Base-by-base conservation (phyloP, 2,888 invertebrate species). In the Parasteatoda lunata region DNA sequence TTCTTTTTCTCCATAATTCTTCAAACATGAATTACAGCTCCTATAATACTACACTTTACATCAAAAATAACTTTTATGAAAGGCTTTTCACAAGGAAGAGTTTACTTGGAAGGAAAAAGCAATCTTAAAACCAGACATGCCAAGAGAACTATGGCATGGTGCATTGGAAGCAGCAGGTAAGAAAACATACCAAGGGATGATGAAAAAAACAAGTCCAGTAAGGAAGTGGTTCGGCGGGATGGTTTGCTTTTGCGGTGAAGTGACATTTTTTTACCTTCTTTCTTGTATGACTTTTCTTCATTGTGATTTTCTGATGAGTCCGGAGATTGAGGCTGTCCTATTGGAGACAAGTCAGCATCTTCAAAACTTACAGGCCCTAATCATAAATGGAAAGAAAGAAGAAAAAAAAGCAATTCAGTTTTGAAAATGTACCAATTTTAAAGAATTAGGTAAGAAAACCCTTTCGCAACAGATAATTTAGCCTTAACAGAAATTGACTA, bases 141-240 rank as follows among this genome's bases (percentile, higher is more conserved):
- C 59, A 59, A 59, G 59, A 6, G 59, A 59, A 4, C 59, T 59
- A 59, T 4, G 59, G 59, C 7, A 13, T 59, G 59, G 59, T 59
- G 59, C 59, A 52, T 69, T 9, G 73, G 8, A 83, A 66, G 65
- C 64, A 77, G 77, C 66, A 66, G 77, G 68, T 68, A 81, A 77
- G 77, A 77, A 80, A 88, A 86, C 88, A 94, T 97, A 94, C 96
- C 97, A 95, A 96, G 97, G 94, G 97, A 96, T 94, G 96, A 97
- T 93, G 97, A 96, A 94, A 97, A 96, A 94, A 97, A 97, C 94
- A 97, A 95, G 94, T 97, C 97, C 93, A 97, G 95, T 93, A 97
- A 95, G 93, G 97, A 97, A 93, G 97, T 97, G 92, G 97, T 96
- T 94, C 97, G 95, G 93, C 97, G 96, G 92, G 96, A 96, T 92